phyloP scores from a whole-genome alignment of 2,797 vertebrate species.

The Sebastes hubbsi region DNA sequence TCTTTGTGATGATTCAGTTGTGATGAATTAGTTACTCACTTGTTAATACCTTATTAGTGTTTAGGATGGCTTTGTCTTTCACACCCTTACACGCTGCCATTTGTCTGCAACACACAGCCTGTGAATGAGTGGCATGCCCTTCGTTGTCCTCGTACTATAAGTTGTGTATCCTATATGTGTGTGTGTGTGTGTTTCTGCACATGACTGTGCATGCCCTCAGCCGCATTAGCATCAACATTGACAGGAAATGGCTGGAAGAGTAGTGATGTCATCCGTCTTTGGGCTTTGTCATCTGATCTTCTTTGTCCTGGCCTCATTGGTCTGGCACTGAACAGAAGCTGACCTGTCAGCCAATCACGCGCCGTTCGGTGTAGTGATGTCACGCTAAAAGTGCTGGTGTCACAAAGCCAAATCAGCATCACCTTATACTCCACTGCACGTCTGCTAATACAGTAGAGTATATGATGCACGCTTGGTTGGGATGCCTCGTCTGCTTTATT shows the following conservation, averaged over 20 bases:
- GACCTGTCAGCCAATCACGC: constrained; percentile 30
- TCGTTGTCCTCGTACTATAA: constrained; percentile 23
- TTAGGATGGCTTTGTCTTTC: constrained; percentile 30
- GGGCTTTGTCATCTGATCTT: constrained; percentile 39
- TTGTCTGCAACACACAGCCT: constrained; percentile 3
- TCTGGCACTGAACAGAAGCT: background rate
- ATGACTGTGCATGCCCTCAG: constrained; percentile 39
- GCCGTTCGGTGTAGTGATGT: constrained; percentile 21
- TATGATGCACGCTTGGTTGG: background rate
- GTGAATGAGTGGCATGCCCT: constrained; percentile 27
- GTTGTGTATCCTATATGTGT: background rate
- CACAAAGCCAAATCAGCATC: constrained; percentile 21
- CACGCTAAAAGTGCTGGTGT: constrained; percentile 23
- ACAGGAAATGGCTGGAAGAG: constrained; percentile 45
- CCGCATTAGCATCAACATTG: constrained; percentile 28
- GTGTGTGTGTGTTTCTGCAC: constrained; percentile 7
- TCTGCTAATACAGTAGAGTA: background rate
- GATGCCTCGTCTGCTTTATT: background rate
- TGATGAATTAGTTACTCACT: background rate
- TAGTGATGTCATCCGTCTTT: constrained; percentile 33
- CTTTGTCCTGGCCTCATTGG: constrained; percentile 27
- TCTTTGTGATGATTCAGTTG: background rate
- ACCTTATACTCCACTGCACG: background rate
- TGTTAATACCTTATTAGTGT: background rate
- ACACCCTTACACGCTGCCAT: background rate